Evolutionary conservation across 2,113 vertebrate genomes (phyloP).

Genomic region (Corydoras maculifer): DNA sequence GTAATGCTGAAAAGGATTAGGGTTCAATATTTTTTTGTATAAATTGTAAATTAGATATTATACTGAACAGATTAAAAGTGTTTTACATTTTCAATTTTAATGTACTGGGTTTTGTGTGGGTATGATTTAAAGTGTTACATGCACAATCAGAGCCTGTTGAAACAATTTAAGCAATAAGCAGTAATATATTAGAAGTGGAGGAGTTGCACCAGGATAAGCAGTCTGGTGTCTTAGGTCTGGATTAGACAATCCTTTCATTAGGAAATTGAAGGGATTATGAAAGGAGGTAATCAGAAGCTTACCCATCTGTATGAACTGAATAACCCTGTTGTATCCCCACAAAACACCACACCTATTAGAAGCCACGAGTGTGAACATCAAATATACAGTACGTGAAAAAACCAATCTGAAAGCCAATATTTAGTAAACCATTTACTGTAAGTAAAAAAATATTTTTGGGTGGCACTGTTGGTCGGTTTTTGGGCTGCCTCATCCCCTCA

Average conservation of each 20-base stretch:
- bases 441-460: no score
- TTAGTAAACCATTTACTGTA: no score
- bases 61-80: no score
- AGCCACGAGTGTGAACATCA: neutral
- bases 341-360: neutral
- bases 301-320: slow-evolving; percentile 34
- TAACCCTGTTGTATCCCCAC: slow-evolving; percentile 10
- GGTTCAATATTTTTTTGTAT: no score
- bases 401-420: neutral
- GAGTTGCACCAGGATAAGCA: slow-evolving; percentile 30
- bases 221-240: slow-evolving; percentile 38
- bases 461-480: no score
- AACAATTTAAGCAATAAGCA: slow-evolving; percentile 32
- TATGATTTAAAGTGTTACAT: slow-evolving; percentile 4
- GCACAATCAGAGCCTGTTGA: slow-evolving; percentile 23
- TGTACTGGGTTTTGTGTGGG: neutral
- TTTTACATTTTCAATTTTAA: neutral
- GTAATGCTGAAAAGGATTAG: no score
- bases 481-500: no score
- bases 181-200: slow-evolving; percentile 36
- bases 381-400: neutral
- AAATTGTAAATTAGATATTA: no score
- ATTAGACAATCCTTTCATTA: slow-evolving; percentile 49
- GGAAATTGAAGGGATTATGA: slow-evolving; percentile 52
- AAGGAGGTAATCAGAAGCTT: slow-evolving; percentile 50